Conservation (phyloP, 2,888 invertebrate genomes). For the Zygothrica quintamaculata region DNA sequence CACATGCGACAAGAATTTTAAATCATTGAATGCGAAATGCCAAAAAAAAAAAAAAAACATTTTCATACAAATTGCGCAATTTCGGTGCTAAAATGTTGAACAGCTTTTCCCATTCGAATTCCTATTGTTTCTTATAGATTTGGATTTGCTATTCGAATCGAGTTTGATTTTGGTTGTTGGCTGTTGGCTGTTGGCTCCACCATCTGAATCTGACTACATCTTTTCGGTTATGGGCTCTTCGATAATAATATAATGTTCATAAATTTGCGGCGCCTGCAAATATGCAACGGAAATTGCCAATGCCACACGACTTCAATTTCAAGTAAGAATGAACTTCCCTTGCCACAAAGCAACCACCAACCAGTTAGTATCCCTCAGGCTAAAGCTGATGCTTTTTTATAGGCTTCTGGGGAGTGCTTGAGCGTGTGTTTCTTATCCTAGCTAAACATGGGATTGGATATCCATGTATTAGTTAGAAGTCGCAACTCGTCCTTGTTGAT, state of each 20-base stretch:
- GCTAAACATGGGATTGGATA: conserved; percentile 11
- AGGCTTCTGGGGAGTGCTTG: conserved; percentile 60
- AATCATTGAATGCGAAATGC: conserved; percentile 61
- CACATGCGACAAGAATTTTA: conserved; percentile 73
- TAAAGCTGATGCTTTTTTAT: conserved; percentile 53
- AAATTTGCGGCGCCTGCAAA: conserved; percentile 70
- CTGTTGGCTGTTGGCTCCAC: too few species aligned
- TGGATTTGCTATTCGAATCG: conserved; percentile 14
- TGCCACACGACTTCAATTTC: conserved; percentile 66
- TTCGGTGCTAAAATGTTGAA: conserved; percentile 42
- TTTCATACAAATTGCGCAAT: conserved; percentile 73
- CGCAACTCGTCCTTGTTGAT: conserved; percentile 4
- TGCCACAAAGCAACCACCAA: conserved; percentile 2
- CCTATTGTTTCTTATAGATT: conserved; percentile 43
- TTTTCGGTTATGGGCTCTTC: conserved; percentile 36
- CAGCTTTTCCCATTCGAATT: conserved; percentile 43
- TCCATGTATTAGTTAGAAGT: neutral
- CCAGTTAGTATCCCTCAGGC: conserved; percentile 14
- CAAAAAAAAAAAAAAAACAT: conserved; percentile 58
- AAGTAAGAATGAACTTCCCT: conserved; percentile 21
- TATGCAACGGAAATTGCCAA: conserved; percentile 75
- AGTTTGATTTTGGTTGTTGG: conserved; percentile 10
- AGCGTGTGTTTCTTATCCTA: conserved; percentile 52
- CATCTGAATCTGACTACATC: neutral
- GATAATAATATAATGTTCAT: conserved; percentile 68